Percentiles rank a stretch among this genome's conserved stretches.
These are phyloP conservation scores for Hypselothyrea guttata DNA, from an alignment of 2,888 invertebrate genomes.

Conservation along the genomic window DNA sequence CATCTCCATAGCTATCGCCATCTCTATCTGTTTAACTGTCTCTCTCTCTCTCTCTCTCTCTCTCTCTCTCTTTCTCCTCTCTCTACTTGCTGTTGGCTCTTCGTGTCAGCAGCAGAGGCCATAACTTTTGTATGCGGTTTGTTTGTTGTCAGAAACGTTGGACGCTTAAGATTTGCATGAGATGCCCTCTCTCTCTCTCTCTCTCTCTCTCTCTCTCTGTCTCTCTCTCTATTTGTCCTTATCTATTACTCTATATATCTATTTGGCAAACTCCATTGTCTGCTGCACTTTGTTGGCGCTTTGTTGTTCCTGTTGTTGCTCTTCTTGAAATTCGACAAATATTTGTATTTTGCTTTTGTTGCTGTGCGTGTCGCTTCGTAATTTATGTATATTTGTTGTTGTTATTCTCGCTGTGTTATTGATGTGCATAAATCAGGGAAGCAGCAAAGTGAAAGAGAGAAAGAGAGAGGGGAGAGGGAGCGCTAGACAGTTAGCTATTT, in stretches of 20 bases:
- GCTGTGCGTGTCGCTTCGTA: slow-evolving; percentile 43
- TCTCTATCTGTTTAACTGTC: slow-evolving; percentile 37
- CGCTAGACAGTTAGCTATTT: slow-evolving; percentile 12
- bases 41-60: slow-evolving; percentile 12
- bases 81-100: not conserved
- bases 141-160: slow-evolving; percentile 33
- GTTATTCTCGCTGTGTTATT: slow-evolving; percentile 25
- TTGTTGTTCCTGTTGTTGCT: slow-evolving; percentile 16
- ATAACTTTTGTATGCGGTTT: slow-evolving; percentile 39
- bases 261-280: slow-evolving; percentile 47
- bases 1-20: too few relatives aligned
- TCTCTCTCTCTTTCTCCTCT: not conserved
- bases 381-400: slow-evolving; percentile 51
- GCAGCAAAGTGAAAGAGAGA: slow-evolving; percentile 3
- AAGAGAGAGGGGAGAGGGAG: slow-evolving; percentile 3
- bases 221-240: slow-evolving; percentile 5
- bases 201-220: slow-evolving; percentile 8
- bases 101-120: slow-evolving; percentile 29
- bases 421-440: slow-evolving; percentile 56
- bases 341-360: slow-evolving; percentile 53
- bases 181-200: not conserved
- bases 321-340: slow-evolving; percentile 67
- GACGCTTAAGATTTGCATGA: slow-evolving; percentile 7
- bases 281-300: slow-evolving; percentile 10
- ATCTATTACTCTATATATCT: slow-evolving; percentile 18